Evolutionary conservation across 2,113 vertebrate genomes (phyloP), one percentile per base, ranked within the genome.

Genomic region (Oncorhynchus masou): DNA sequence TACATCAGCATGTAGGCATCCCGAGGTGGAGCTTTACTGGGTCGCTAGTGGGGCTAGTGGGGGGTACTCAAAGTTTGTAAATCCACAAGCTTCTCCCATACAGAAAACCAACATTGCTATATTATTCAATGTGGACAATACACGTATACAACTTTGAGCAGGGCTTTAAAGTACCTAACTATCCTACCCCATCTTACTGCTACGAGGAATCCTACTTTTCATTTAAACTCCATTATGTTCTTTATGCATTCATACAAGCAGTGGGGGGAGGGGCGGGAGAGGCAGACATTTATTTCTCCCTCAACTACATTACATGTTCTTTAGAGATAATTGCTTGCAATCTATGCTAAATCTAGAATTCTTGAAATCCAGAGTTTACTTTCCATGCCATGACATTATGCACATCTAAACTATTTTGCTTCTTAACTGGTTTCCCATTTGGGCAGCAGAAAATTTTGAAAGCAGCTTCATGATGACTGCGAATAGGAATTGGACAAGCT

Each of bases 1-100:
- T 90, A 97, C 96, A 95, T 99, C 97, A 99, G 94, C 89, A 73
- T 91, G 87, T 90, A 27, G 95, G 97, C 94, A 98, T 92, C 90
- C 88, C 0, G 88, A 48, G 93, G 94, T 89, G 89, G 87, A 90
- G 60, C 34, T 22, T 70, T 39, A 48, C 24, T 22, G 27, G 67
- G 29, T 70, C 39, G 39, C 16, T 54, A 54, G 51, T 51, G 49
- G 45, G 67, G 64, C 27, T 82, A 25, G 83, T 84, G 83, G 77
- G 51, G 70, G 66, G 75, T 57, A 45, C 73, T 73, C 71, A 77
- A 79, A 79, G 73, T 87, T 83, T 75, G 75, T 60, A 77, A 76
- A 74, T 67, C 48, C 45, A 74, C 65, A 45, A 65, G 79, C 6
- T 22, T 19, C 15, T 51, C 8, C 27, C 71, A 80, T 6, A 86